phyloP scores from a whole-genome alignment of 2,797 vertebrate species.

The Melanotaenia parkinsoni region DNA sequence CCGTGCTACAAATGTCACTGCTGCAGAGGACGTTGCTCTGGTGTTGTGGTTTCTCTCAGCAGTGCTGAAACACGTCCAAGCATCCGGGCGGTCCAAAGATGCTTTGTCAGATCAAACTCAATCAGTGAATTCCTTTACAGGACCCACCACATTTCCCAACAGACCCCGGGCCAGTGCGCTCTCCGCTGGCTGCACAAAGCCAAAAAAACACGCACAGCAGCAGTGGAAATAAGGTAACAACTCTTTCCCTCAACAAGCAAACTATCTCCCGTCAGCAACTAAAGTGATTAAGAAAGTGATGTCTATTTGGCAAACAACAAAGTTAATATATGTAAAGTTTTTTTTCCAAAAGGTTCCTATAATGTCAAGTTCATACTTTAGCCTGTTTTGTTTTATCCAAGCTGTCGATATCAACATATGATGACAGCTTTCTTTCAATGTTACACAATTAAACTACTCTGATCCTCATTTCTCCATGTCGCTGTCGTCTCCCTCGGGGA shows the following conservation, averaged over 20 bases:
- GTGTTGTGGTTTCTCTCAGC: constrained; percentile 79
- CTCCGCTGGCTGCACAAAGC: constrained; percentile 64
- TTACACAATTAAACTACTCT: not conserved
- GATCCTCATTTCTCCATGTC: constrained; percentile 3
- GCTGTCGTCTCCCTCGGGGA: constrained; percentile 26
- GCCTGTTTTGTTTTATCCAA: not conserved
- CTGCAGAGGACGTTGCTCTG: constrained; percentile 62
- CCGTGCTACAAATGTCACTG: constrained; percentile 59
- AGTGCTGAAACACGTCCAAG: constrained; percentile 84
- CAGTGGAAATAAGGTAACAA: constrained; percentile 44
- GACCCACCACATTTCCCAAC: constrained; percentile 85
- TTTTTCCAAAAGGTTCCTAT: constrained; percentile 9
- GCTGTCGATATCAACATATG: not conserved
- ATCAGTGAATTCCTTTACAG: constrained; percentile 85
- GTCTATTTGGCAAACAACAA: constrained; percentile 49
- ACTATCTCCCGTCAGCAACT: constrained; percentile 34
- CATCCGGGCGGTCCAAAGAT: constrained; percentile 84
- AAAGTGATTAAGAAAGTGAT: constrained; percentile 47
- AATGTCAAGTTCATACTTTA: constrained; percentile 12
- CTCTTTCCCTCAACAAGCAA: not conserved
- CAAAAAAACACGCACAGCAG: constrained; percentile 65
- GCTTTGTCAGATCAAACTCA: constrained; percentile 87
- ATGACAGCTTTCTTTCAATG: not conserved
- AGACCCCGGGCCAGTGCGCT: constrained; percentile 75
- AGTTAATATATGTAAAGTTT: constrained; percentile 24